Evolutionary conservation across 2,797 vertebrate species (phyloP).

Genomic region (Mionectes olivaceus): DNA sequence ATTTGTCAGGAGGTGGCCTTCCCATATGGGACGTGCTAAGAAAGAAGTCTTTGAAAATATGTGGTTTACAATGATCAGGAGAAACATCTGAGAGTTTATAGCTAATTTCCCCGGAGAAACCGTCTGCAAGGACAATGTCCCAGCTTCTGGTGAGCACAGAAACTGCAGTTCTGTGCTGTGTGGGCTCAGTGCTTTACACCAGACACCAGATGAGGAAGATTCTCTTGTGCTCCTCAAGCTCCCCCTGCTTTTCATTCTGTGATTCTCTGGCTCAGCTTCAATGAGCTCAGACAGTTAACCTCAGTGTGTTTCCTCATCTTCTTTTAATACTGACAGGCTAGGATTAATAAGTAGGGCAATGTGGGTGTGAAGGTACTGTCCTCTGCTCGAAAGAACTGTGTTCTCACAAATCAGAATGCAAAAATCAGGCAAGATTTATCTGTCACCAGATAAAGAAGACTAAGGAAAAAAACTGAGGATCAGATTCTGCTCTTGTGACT

Average conservation of each 20-base stretch:
- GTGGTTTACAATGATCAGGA: background rate
- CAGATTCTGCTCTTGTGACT: background rate
- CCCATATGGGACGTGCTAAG: background rate
- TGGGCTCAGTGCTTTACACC: background rate
- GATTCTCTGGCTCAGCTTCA: conserved; percentile 22
- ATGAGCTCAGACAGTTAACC: background rate
- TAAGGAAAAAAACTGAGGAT: background rate
- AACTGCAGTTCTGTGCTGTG: background rate
- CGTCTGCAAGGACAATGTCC: background rate
- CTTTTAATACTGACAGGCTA: background rate
- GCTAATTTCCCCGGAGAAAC: background rate
- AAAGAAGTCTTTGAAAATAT: conserved; percentile 6
- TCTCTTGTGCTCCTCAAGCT: conserved; percentile 66
- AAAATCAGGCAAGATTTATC: background rate
- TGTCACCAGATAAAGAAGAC: background rate
- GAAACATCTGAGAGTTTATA: background rate
- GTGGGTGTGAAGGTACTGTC: background rate
- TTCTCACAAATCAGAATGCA: background rate
- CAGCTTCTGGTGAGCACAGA: conserved; percentile 28
- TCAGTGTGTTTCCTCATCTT: background rate
- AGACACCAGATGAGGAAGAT: background rate
- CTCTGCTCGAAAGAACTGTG: background rate
- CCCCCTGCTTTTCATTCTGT: conserved; percentile 68
- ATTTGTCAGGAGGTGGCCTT: background rate
- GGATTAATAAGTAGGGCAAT: background rate